These are phyloP conservation scores for Gorsachius goisagi DNA, from an alignment of 2,113 vertebrate species.

Conservation along the genomic window DNA sequence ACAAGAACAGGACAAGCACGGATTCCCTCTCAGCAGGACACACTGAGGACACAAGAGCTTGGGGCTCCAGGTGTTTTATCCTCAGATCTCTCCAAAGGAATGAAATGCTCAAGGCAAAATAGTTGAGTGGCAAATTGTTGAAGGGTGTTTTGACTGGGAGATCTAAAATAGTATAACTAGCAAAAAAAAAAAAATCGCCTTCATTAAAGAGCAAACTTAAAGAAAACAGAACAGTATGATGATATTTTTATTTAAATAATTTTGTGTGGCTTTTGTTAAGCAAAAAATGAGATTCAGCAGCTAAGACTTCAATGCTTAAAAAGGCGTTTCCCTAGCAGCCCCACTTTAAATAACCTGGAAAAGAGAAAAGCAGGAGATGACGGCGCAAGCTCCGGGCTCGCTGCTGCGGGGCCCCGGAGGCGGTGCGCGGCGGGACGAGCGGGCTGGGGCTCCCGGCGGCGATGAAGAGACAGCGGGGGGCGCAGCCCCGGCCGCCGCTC, in stretches of 20 bases:
- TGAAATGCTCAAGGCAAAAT: background rate
- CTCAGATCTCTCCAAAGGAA: background rate
- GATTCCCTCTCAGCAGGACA: background rate
- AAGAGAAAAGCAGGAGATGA: accelerated
- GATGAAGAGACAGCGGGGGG: background rate
- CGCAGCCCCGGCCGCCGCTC: background rate
- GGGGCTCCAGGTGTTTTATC: background rate
- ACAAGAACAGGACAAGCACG: accelerated
- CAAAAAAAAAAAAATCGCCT: no score
- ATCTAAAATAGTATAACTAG: background rate
- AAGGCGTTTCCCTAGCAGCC: no score
- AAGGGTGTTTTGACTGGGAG: background rate
- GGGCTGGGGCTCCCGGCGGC: background rate
- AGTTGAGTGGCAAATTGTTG: background rate
- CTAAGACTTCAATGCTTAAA: background rate
- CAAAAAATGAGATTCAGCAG: background rate
- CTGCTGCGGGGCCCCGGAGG: no score
- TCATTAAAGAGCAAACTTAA: background rate
- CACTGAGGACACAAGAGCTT: background rate
- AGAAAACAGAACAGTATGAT: background rate
- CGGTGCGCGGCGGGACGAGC: no score
- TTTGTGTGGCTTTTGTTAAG: background rate
- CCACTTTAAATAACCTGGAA: accelerated
- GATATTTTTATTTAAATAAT: background rate
- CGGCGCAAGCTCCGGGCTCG: accelerated